phyloP scores from a whole-genome alignment of 2,797 vertebrate genomes.

The Taenioides sp. region DNA sequence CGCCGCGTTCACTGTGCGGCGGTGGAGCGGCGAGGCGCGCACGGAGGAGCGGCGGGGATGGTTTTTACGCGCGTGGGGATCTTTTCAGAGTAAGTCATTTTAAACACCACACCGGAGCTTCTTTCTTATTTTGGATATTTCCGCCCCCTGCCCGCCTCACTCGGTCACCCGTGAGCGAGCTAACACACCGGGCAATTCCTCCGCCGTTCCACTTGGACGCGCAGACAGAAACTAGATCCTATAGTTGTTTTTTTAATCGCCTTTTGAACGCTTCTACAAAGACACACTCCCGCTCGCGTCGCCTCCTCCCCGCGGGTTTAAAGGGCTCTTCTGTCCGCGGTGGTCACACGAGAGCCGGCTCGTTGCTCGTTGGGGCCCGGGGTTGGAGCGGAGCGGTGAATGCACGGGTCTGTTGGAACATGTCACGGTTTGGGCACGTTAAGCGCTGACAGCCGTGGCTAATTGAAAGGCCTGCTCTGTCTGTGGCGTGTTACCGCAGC shows the following conservation, averaged over 20 bases:
- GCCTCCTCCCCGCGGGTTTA: no score
- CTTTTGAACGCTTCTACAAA: slow-evolving; percentile 32
- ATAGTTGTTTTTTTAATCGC: slow-evolving; percentile 74
- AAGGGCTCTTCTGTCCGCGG: no score
- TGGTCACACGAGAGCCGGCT: no score
- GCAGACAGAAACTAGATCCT: slow-evolving; percentile 84
- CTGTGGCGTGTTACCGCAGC: not conserved
- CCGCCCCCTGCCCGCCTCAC: no score
- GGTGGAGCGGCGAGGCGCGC: slow-evolving; percentile 64
- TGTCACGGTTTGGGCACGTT: slow-evolving; percentile 51
- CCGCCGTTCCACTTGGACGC: slow-evolving; percentile 83
- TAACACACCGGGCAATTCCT: slow-evolving; percentile 74
- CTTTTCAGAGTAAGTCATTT: not conserved
- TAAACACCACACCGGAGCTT: slow-evolving; percentile 45
- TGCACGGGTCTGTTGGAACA: slow-evolving; percentile 49
- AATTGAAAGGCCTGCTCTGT: slow-evolving; percentile 27
- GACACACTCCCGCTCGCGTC: no score
- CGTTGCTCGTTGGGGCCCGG: no score
- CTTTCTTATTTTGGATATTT: slow-evolving; percentile 17
- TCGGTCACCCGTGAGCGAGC: slow-evolving; percentile 82
- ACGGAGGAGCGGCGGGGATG: not conserved
- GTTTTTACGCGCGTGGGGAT: slow-evolving; percentile 37
- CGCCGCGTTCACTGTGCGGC: slow-evolving; percentile 89
- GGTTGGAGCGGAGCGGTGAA: not conserved
- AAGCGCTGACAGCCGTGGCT: slow-evolving; percentile 54